Evolutionary conservation across 2,113 vertebrate genomes (phyloP).

Genomic region (Hystrix cristata): DNA sequence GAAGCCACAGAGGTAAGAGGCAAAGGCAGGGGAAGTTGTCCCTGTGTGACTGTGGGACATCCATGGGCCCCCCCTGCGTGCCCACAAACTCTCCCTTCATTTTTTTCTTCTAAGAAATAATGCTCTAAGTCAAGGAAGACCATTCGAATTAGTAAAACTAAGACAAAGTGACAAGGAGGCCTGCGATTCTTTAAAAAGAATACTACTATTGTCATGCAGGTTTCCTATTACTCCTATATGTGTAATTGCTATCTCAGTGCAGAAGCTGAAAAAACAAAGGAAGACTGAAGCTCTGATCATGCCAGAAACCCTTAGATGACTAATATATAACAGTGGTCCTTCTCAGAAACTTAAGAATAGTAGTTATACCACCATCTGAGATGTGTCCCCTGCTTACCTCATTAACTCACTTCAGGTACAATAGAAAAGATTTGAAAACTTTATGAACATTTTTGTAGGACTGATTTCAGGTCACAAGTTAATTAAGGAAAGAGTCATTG

Average conservation of each 20-base stretch:
- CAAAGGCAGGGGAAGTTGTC: neutral
- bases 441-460: neutral
- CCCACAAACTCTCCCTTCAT: neutral
- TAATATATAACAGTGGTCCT: neutral
- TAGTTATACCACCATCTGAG: neutral
- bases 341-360: neutral
- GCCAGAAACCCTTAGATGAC: neutral
- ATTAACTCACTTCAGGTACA: neutral
- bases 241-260: neutral
- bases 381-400: neutral
- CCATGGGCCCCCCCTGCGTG: neutral
- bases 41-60: neutral
- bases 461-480: neutral
- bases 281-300: neutral
- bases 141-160: neutral
- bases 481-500: conserved; percentile 8
- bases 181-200: conserved; percentile 16
- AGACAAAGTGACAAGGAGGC: neutral
- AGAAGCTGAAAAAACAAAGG: neutral
- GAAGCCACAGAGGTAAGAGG: neutral
- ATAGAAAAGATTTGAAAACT: neutral
- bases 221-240: neutral
- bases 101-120: neutral
- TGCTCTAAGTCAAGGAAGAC: neutral
- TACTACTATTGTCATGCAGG: neutral